Percentiles rank a stretch among this genome's conserved stretches.
Conservation (phyloP, 2,888 invertebrate genomes). For the Lasius fuliginosus region DNA sequence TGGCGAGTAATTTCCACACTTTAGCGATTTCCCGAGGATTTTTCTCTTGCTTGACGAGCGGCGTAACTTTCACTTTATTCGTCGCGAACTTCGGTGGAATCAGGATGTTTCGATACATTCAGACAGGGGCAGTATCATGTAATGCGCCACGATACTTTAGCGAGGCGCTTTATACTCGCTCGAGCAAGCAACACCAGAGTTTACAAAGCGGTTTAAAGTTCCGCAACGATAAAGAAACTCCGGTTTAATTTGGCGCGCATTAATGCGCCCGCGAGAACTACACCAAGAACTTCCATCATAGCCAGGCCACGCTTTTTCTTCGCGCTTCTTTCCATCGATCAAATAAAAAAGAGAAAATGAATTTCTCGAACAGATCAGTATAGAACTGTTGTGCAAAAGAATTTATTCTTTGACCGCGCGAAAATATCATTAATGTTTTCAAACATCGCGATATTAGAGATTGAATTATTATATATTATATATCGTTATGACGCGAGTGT, state of each 20-base stretch:
- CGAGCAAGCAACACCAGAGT: conserved; percentile 69
- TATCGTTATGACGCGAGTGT: not conserved
- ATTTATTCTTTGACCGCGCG: not conserved
- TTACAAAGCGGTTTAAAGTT: conserved; percentile 78
- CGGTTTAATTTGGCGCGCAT: conserved; percentile 77
- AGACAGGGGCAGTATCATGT: conserved; percentile 56
- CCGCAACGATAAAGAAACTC: conserved; percentile 69
- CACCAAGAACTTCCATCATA: conserved; percentile 64
- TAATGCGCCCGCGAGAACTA: conserved; percentile 75
- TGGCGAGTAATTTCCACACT: conserved; percentile 54
- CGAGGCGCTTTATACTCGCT: conserved; percentile 66
- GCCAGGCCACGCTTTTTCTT: conserved; percentile 54
- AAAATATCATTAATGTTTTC: conserved; percentile 13
- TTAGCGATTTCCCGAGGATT: conserved; percentile 48
- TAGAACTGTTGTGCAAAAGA: conserved; percentile 17
- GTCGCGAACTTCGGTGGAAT: conserved; percentile 26
- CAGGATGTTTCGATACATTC: conserved; percentile 57
- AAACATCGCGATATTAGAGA: not conserved
- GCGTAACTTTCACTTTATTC: conserved; percentile 34
- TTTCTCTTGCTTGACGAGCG: conserved; percentile 44
- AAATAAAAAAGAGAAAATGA: not conserved
- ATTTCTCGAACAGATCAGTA: not conserved
- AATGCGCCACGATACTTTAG: conserved; percentile 67
- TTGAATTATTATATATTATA: not conserved
- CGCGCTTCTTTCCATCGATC: conserved; percentile 50